Conservation (phyloP, 2,888 invertebrate genomes). For the Eucriotettix oculatus region DNA sequence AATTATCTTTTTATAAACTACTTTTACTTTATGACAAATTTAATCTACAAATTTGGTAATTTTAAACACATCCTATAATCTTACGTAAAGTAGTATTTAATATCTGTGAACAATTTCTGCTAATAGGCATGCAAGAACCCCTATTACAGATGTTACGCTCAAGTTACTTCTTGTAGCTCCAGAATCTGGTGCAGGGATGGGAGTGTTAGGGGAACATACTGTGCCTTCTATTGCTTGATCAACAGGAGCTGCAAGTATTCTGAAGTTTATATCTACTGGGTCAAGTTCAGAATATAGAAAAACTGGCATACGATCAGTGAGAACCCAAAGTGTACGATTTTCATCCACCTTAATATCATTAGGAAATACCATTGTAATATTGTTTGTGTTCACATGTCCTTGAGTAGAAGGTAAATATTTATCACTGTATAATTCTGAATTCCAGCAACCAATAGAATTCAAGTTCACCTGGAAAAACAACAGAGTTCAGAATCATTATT, state of each 20-base stretch:
- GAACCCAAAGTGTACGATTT: conserved; percentile 53
- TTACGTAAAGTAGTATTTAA: too few species aligned
- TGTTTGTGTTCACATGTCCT: conserved; percentile 38
- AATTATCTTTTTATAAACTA: too few species aligned
- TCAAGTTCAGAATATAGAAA: conserved; percentile 52
- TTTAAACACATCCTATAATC: too few species aligned
- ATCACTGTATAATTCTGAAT: conserved; percentile 38
- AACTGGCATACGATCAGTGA: conserved; percentile 67
- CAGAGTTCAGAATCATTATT: too few species aligned
- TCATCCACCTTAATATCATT: conserved; percentile 58
- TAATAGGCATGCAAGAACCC: too few species aligned
- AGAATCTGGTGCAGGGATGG: not conserved
- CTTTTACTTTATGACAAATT: too few species aligned
- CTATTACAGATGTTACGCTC: too few species aligned
- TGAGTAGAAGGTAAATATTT: not conserved
- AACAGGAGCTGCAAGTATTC: conserved; percentile 48
- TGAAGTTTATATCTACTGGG: conserved; percentile 47
- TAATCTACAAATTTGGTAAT: too few species aligned
- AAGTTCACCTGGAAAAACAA: conserved; percentile 38
- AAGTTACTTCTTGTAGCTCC: too few species aligned
- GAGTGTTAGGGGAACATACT: not conserved
- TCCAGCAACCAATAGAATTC: conserved; percentile 66
- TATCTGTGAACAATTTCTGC: too few species aligned
- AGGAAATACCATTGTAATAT: conserved; percentile 59
- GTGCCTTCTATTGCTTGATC: not conserved